Conservation (phyloP, 2,113 vertebrate species). For the Carassius carassius region DNA sequence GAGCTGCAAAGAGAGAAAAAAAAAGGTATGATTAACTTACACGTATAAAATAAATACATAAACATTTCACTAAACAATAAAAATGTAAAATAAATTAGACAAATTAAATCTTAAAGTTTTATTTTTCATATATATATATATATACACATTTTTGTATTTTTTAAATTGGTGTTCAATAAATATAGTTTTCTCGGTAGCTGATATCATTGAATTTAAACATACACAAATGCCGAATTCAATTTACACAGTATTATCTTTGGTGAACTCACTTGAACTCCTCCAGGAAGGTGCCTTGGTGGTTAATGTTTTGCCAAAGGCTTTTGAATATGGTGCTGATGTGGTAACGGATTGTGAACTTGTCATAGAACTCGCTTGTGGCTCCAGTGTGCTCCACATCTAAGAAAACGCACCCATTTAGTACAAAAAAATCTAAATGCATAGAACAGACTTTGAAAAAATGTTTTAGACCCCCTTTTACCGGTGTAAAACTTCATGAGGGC, state of each 20-base stretch:
- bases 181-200: no score
- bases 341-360: constrained; percentile 99
- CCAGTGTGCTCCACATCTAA: constrained; percentile 98
- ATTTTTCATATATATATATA: no score
- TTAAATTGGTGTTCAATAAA: not conserved
- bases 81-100: not conserved
- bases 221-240: no score
- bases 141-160: not conserved
- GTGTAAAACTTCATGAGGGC: constrained; percentile 99
- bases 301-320: constrained; percentile 97
- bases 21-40: not conserved
- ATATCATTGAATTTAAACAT: no score
- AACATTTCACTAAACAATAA: not conserved
- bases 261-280: constrained; percentile 98
- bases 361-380: constrained; percentile 97
- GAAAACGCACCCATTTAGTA: not conserved
- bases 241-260: not conserved
- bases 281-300: constrained; percentile 97
- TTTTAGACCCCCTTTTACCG: constrained; percentile 70
- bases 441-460: not conserved
- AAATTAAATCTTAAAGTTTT: no score
- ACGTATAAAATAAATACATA: not conserved
- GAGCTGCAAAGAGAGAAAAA: constrained; percentile 75
- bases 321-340: constrained; percentile 99
- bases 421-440: not conserved